Evolutionary conservation across 2,113 vertebrate genomes (phyloP).

Genomic region (Nanorana parkeri): DNA sequence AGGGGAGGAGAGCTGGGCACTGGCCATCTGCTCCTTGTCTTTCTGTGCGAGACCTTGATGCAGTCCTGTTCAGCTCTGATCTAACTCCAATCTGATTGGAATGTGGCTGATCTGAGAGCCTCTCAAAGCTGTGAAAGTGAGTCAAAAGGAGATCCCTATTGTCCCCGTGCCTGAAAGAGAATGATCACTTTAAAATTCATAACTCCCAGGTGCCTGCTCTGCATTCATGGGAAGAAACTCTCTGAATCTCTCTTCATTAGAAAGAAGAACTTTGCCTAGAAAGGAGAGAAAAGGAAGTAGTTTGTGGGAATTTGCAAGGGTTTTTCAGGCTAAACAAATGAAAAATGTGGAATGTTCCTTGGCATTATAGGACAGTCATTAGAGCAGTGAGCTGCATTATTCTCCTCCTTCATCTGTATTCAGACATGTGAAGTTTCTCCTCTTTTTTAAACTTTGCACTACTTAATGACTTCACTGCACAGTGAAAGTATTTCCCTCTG

Average conservation of each 20-base stretch:
- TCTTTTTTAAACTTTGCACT: slow-evolving; percentile 17
- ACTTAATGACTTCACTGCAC: slow-evolving; percentile 37
- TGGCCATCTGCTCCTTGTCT: slow-evolving; percentile 98
- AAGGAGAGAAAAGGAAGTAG: slow-evolving; percentile 83
- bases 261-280: slow-evolving; percentile 72
- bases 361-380: slow-evolving; percentile 66
- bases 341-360: slow-evolving; percentile 81
- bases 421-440: slow-evolving; percentile 51
- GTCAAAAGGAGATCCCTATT: slow-evolving; percentile 87
- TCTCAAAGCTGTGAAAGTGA: slow-evolving; percentile 86
- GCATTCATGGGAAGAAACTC: slow-evolving; percentile 82
- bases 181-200: slow-evolving; percentile 91
- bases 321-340: slow-evolving; percentile 85
- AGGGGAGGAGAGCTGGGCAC: slow-evolving; percentile 87
- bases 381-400: slow-evolving; percentile 36
- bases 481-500: slow-evolving; percentile 32
- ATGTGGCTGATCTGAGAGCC: slow-evolving; percentile 85
- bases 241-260: slow-evolving; percentile 87
- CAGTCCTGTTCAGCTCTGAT: slow-evolving; percentile 88
- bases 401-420: slow-evolving; percentile 49
- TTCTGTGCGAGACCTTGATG: slow-evolving; percentile 88
- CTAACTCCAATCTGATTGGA: slow-evolving; percentile 89
- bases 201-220: slow-evolving; percentile 86
- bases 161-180: slow-evolving; percentile 81
- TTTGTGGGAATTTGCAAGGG: slow-evolving; percentile 86